A percentile compares a stretch with the other conserved stretches of the same genome.
These are phyloP conservation scores for Glaucidium brasilianum DNA, from an alignment of 2,113 vertebrate genomes.

Conservation along the genomic window DNA sequence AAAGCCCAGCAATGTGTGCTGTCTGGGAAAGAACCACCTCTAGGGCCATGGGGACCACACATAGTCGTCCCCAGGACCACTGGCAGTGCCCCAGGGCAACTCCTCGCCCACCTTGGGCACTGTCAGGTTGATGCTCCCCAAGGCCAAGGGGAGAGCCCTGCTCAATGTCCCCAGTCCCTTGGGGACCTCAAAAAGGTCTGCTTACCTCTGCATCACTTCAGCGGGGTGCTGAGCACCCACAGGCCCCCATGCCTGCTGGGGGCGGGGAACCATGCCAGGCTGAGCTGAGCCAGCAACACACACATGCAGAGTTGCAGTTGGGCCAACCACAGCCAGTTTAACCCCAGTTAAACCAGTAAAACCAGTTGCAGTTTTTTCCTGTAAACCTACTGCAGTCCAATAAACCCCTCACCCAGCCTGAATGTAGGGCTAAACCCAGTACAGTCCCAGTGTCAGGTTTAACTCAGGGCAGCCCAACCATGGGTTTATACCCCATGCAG, in stretches of 20 bases:
- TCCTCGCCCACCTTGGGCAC: not conserved
- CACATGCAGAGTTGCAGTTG: not conserved
- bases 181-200: not conserved
- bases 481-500: not conserved
- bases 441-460: accelerated
- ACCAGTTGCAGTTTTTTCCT: not conserved
- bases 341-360: not conserved
- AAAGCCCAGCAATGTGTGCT: not conserved
- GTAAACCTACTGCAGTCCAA: not conserved
- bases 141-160: not conserved
- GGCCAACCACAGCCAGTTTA: not conserved
- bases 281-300: not conserved
- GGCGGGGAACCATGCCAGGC: accelerated
- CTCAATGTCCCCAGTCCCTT: accelerated
- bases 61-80: not conserved
- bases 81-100: not conserved
- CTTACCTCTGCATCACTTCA: accelerated
- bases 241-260: not conserved
- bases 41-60: not conserved
- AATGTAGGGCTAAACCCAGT: not conserved
- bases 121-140: accelerated
- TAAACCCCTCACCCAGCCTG: accelerated
- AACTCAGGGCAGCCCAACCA: not conserved
- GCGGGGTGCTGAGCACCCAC: not conserved
- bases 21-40: not conserved